phyloP scores from a whole-genome alignment of 2,888 invertebrate species.

The Lissocephala sabroskyi region DNA sequence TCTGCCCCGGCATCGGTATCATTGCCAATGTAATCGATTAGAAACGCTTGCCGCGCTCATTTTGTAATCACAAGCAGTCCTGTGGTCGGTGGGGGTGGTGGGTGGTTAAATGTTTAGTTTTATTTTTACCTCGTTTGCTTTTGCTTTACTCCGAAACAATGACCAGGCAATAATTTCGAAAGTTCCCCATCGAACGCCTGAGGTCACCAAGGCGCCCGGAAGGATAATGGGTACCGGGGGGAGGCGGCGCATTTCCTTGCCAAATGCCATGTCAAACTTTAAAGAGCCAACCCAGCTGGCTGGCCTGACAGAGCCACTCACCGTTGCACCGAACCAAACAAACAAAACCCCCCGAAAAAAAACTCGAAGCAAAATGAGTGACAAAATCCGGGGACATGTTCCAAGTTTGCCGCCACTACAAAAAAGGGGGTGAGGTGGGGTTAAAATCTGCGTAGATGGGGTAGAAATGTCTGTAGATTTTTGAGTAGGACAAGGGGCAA shows the following conservation, averaged over 20 bases:
- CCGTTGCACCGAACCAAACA: no score
- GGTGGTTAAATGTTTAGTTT: no score
- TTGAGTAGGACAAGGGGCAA: not conserved
- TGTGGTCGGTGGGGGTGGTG: no score
- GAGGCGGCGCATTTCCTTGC: slow-evolving; percentile 8
- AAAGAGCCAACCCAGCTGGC: no score
- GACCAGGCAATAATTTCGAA: slow-evolving; percentile 45
- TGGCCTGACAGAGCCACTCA: no score
- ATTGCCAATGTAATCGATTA: slow-evolving; percentile 28
- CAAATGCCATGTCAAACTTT: slow-evolving; percentile 42
- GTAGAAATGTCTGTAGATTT: not conserved
- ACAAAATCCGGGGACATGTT: slow-evolving; percentile 28
- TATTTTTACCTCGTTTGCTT: not conserved
- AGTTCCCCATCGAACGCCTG: slow-evolving; percentile 24
- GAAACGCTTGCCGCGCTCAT: slow-evolving; percentile 16
- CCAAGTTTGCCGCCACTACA: slow-evolving; percentile 19
- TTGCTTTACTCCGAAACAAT: slow-evolving; percentile 33
- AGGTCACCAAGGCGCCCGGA: not conserved
- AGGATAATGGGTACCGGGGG: not conserved
- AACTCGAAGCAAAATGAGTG: slow-evolving; percentile 25
- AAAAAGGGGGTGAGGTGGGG: not conserved
- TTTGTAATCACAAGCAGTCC: slow-evolving; percentile 14
- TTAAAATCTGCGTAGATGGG: slow-evolving; percentile 1
- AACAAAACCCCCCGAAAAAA: no score
- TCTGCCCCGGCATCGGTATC: slow-evolving; percentile 3